Evolutionary conservation across 2,113 vertebrate species (phyloP).

Genomic region (Bambusicola thoracicus): DNA sequence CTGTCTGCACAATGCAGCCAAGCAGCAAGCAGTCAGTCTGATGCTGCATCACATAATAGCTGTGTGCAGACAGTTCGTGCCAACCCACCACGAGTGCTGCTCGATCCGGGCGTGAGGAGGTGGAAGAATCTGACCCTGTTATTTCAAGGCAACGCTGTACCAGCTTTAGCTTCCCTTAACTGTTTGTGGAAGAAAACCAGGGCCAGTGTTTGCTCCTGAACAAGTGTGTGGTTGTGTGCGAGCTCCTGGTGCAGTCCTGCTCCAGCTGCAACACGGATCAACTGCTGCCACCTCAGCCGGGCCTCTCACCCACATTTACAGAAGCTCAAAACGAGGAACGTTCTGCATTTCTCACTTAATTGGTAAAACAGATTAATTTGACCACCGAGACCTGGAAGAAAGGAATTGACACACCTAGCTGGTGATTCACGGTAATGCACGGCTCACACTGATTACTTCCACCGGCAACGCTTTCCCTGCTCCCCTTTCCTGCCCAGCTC

Average conservation of each 20-base stretch:
- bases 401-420: constrained; percentile 39
- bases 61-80: neutral
- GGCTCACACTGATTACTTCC: neutral
- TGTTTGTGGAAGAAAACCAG: neutral
- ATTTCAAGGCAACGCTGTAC: neutral
- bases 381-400: constrained; percentile 13
- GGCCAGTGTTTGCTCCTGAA: neutral
- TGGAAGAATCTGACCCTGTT: neutral
- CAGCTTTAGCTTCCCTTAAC: neutral
- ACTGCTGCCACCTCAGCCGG: neutral
- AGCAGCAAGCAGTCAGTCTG: neutral
- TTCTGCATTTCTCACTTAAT: constrained; percentile 27
- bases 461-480: neutral
- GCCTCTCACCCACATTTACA: constrained; percentile 44
- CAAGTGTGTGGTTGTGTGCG: accelerated
- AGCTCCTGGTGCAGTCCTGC: neutral
- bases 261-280: neutral
- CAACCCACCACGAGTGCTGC: neutral
- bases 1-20: neutral
- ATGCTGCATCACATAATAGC: too few relatives aligned
- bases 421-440: neutral
- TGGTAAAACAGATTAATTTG: constrained; percentile 44
- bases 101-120: neutral
- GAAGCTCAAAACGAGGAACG: neutral
- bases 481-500: neutral